Conservation (phyloP, 2,113 vertebrate genomes). For the Chloropsis cyanopogon region DNA sequence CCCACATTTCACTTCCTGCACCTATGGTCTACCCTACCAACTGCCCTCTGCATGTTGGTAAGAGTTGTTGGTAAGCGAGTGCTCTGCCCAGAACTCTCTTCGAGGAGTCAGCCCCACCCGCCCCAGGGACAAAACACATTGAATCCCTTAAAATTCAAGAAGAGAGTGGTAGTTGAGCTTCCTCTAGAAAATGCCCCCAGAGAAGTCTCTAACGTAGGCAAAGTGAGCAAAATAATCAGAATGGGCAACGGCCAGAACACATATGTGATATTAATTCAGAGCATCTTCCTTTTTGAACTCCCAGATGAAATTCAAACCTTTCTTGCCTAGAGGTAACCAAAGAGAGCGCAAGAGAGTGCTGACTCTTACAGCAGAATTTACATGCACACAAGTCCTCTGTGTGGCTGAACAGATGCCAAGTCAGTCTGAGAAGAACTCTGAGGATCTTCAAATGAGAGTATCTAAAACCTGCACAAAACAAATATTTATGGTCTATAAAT, state of each 20-base stretch:
- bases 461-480: slow-evolving; percentile 19
- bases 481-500: slow-evolving; percentile 45
- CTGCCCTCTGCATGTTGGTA: not conserved
- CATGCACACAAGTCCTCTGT: not conserved
- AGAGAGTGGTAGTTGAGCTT: not conserved
- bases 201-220: not conserved
- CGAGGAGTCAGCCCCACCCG: not conserved
- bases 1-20: not conserved
- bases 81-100: not conserved
- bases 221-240: not conserved
- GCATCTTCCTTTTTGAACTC: not conserved
- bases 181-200: not conserved
- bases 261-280: not conserved
- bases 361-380: not conserved
- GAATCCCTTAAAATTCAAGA: not conserved
- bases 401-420: not conserved
- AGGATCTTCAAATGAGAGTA: not conserved
- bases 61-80: rapidly evolving
- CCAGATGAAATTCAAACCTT: not conserved
- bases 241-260: not conserved
- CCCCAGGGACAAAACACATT: not conserved
- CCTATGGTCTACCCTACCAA: not conserved
- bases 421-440: not conserved
- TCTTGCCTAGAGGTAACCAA: not conserved
- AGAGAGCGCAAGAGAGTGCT: not conserved